Base-by-base conservation (phyloP, 2,113 vertebrate genomes). In the Ophiodon elongatus region DNA sequence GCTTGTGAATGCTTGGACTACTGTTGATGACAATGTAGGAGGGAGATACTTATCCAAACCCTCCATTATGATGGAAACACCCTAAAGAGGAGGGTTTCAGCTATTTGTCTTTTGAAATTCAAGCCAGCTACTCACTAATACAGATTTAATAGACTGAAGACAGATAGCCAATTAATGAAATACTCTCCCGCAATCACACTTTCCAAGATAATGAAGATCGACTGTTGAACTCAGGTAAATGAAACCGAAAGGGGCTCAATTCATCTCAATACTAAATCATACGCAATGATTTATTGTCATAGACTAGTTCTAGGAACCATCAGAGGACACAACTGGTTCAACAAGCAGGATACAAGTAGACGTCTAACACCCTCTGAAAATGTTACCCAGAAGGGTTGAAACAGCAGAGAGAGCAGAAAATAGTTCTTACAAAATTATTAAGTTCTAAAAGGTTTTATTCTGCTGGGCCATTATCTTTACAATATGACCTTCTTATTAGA, bases 151-250 rank as follows among this genome's bases (percentile, higher is more conserved):
- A 89, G 83, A 84, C 72, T 84, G 69, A 77, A 86, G 88, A 90
- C 67, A 79, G 87, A 93, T 80, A 85, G 90, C 39, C 76, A 92
- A 90, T 94, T 90, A 93, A 92, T 85, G 74, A 50, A 81, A 76
- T 77, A 43, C 76, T 88, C 87, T 84, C 19, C 56, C 67, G 83
- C 76, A 84, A 84, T 84, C 84, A 60, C 77, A 71, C 68, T 68
- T 80, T 80, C 84, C 73, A 39, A 89, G 75, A 88, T 94, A 93
- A 94, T 93, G 86, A 94, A 92, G 92, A 94, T 80, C 43, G 31
- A 83, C 83, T 43, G 69, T 76, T 54, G 65, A 88, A 83, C 71
- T 76, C 74, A 66, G 60, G 45, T 70, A 76, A 86, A 88, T 88
- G 57, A 87, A 89, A 85, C 41, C 1, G 21, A 70, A 85, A 79